Conservation (phyloP, 2,797 vertebrate species). For the Macropus fuliginosus region DNA sequence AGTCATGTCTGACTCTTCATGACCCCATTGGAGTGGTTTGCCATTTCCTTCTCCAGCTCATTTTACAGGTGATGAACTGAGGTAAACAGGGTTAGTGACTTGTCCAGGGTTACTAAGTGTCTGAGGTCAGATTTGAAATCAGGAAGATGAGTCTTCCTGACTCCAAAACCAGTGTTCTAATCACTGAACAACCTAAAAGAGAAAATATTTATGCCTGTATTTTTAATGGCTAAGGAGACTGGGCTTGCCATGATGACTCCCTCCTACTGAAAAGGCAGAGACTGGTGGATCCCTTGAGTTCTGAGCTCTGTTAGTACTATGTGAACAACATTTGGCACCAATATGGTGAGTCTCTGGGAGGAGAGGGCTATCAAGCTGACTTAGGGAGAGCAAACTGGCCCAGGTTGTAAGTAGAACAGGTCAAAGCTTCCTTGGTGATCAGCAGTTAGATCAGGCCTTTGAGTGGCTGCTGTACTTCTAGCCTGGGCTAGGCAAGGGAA, state of each 20-base stretch:
- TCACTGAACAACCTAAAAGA: too few species aligned
- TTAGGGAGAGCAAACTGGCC: neutral
- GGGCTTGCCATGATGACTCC: neutral
- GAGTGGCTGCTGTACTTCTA: neutral
- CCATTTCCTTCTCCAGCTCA: neutral
- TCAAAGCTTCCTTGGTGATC: neutral
- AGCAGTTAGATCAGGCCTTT: neutral
- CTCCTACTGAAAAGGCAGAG: neutral
- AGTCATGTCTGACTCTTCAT: neutral
- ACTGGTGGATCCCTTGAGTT: neutral
- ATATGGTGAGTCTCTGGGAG: neutral
- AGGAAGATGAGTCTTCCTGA: too few species aligned
- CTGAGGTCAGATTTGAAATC: too few species aligned
- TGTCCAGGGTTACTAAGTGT: neutral
- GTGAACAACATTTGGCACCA: neutral
- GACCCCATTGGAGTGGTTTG: neutral
- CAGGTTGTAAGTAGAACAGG: neutral
- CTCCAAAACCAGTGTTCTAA: too few species aligned
- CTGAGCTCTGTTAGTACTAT: neutral
- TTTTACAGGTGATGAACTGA: neutral
- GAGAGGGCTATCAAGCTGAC: neutral
- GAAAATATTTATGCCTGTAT: neutral
- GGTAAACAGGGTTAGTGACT: neutral
- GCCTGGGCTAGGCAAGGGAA: neutral
- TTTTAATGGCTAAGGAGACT: neutral